Percentiles rank a stretch among this genome's conserved stretches.
Evolutionary conservation across 2,113 vertebrate species (phyloP).

Genomic region (Scolopax mira): DNA sequence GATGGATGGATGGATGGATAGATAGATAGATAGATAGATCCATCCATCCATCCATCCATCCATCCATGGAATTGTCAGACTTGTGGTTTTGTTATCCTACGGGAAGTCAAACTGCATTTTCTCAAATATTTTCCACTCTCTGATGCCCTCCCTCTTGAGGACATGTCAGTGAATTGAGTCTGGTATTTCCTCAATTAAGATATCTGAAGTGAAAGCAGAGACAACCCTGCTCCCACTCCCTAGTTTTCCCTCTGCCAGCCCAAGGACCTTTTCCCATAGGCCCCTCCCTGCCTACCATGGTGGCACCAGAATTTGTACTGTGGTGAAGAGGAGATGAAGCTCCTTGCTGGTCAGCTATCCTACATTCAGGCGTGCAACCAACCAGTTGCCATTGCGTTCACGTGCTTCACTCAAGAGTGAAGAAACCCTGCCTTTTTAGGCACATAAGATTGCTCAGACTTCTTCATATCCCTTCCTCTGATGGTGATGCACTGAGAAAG

Average conservation of each 20-base stretch:
- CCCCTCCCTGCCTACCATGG: not conserved
- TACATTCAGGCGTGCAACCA: not conserved
- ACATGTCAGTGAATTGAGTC: conserved; percentile 15
- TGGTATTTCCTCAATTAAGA: conserved; percentile 49
- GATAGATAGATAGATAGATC: not conserved
- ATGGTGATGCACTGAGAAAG: accelerated
- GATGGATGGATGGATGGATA: not conserved
- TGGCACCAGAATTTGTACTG: not conserved
- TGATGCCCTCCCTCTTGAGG: not conserved
- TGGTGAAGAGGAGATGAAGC: not conserved
- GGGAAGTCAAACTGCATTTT: conserved; percentile 8
- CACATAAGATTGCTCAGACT: not conserved
- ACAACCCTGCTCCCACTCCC: conserved; percentile 10
- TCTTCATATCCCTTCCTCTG: not conserved
- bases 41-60: accelerated
- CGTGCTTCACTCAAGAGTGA: not conserved
- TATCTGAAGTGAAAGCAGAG: conserved; percentile 55
- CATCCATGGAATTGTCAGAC: not conserved
- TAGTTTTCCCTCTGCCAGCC: not conserved
- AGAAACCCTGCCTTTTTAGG: not conserved
- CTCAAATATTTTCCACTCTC: not conserved
- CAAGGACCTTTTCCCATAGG: conserved; percentile 1
- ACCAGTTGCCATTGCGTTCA: not conserved
- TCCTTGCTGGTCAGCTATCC: not conserved
- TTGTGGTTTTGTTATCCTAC: not conserved